Evolutionary conservation across 2,113 vertebrate genomes (phyloP), one percentile per base, ranked within the genome.

Genomic region (Hiodon alosoides): DNA sequence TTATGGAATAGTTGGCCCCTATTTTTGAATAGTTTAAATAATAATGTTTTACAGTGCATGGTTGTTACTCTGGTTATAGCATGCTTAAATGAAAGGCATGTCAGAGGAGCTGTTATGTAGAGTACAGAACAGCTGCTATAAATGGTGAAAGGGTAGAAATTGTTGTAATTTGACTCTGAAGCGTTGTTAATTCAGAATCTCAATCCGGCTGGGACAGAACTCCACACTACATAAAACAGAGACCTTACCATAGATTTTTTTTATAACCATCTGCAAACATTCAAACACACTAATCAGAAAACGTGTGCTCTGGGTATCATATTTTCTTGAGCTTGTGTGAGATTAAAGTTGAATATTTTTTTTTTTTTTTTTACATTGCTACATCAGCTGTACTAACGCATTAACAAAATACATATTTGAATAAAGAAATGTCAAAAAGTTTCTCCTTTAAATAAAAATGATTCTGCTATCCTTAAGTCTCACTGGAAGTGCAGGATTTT

Each of bases 311-410:
- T 31, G 61, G 46, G 64, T 66, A 31, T 13, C 57, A 13, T 10
- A 48, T 46, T 67, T 5, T 61, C 5, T 4, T 55, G 3, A 67
- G 13, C 62, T 58, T 59, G 17, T 9, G 11, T 54, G 51, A 59
- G 13, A 51, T 61, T 64, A 8, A n/a, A 52, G 59, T 50, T 51
- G 65, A 61, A 73, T 53, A 67, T 74, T 54, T 79, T 80, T 81
- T 76, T 64, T 85, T 84, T 74, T 16, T 65, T 83, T 84, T 61
- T 84, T 88, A 86, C 83, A 87, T 79, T 88, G 89, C 89, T 89
- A 90, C 87, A 88, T 90, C 80, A 79, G 79, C 85, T 85, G 83
- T 85, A 86, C 82, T 51, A 70, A 59, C 57, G 51, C 17, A 87
- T 76, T 81, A 85, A 81, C 76, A 81, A 78, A 83, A 75, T 82